Evolutionary conservation across 2,113 vertebrate genomes (phyloP), one percentile per base, ranked within the genome.

Genomic region (Cochlearius cochlearius): DNA sequence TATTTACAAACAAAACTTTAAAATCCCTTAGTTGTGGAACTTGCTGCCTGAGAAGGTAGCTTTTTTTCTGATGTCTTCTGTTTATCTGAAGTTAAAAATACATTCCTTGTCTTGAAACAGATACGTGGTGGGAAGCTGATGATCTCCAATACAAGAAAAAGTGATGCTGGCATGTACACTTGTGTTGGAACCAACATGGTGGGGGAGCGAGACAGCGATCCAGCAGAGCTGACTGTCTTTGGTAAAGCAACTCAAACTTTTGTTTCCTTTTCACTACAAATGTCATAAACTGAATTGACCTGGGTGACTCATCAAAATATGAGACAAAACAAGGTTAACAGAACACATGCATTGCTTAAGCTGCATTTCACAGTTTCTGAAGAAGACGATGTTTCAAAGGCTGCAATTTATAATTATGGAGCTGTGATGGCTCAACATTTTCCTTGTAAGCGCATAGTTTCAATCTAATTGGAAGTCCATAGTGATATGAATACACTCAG

Each of bases 161-260:
- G 98, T 6, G 99, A 99, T 52, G 99, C 99, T 1, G 99, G 99
- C 43, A 99, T 99, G 98, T 99, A 99, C 83, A 99, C 98, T 32
- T 99, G 99, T 90, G 99, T 99, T 55, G 99, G 99, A 13, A 99
- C 99, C 94, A 99, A 99, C 94, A 99, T 99, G 99, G 99, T 99
- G 73, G 99, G 99, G 39, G 99, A 99, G 92, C 96, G 99, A 39
- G 99, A 99, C 98, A 99, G 99, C 3, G 99, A 99, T 72, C 99
- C 99, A 0, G 99, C 99, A 71, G 99, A 99, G 94, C 98, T 99
- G 73, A 99, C 99, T 20, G 99, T 99, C 89, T 99, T 99, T 86
- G 99, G 99, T 99, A 98, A 98, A 96, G 45, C 6, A 0, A 62
- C n/a, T 59, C 27, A 30, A 58, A 18, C 43, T 88, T 94, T 86